These are phyloP conservation scores for Buathra laborator DNA, from an alignment of 2,888 invertebrate species.

Conservation along the genomic window DNA sequence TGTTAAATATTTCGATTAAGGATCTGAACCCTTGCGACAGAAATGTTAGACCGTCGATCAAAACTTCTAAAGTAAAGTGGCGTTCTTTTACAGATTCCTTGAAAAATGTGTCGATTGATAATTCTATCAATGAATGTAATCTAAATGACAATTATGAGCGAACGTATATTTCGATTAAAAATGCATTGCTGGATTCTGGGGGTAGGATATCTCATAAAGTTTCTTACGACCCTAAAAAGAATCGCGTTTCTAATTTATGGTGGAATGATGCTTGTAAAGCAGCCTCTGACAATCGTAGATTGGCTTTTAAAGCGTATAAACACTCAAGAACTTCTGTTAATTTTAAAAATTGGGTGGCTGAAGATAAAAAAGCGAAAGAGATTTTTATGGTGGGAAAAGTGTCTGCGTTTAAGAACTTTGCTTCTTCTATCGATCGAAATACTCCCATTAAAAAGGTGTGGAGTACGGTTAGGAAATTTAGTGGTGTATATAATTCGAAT, in stretches of 20 bases:
- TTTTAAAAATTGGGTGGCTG: neutral
- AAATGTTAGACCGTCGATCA: neutral
- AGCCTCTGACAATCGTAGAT: neutral
- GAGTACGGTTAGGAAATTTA: neutral
- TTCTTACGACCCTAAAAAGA: neutral
- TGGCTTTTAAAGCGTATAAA: neutral
- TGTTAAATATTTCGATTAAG: neutral
- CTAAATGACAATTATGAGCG: neutral
- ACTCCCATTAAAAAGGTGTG: neutral
- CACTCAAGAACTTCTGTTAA: neutral
- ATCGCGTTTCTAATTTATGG: neutral
- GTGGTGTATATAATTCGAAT: fast-evolving
- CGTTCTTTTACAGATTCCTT: neutral
- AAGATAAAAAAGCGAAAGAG: neutral
- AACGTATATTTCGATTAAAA: neutral
- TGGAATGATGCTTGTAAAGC: neutral
- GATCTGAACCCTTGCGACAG: neutral
- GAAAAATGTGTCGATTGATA: neutral
- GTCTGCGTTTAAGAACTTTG: neutral
- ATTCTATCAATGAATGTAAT: neutral
- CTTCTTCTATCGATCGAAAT: neutral
- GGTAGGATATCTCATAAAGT: neutral
- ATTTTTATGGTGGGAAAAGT: neutral
- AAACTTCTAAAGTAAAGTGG: neutral
- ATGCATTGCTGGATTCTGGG: neutral